These are phyloP conservation scores for Apolygus lucorum DNA, from an alignment of 1,140 invertebrate species.

Conservation along the genomic window DNA sequence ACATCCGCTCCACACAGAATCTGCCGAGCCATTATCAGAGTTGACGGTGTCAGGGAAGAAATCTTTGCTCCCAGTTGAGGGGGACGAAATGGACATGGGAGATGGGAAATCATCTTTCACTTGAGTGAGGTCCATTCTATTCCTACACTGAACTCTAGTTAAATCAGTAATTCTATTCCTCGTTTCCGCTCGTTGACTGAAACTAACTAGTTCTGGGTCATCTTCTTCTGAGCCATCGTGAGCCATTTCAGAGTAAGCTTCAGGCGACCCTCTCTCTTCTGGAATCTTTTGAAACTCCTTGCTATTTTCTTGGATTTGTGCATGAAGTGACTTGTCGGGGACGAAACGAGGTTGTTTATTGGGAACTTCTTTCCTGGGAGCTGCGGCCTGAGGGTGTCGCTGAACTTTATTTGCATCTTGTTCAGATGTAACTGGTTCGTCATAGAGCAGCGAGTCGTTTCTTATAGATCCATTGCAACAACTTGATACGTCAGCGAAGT, in stretches of 20 bases:
- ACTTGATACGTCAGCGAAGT: slow-evolving; percentile 78
- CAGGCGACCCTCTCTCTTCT: slow-evolving; percentile 30
- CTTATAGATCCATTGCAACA: slow-evolving; percentile 66
- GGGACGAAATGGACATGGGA: slow-evolving; percentile 29
- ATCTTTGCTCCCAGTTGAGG: slow-evolving; percentile 23
- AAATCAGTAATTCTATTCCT: slow-evolving; percentile 17
- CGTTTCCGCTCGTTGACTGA: slow-evolving; percentile 22
- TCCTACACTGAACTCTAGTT: slow-evolving; percentile 16
- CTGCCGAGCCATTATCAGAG: slow-evolving; percentile 27
- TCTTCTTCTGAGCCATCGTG: slow-evolving; percentile 31
- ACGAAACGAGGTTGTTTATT: slow-evolving; percentile 25
- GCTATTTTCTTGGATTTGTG: slow-evolving; percentile 17
- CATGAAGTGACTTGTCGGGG: slow-evolving; percentile 14
- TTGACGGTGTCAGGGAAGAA: slow-evolving; percentile 26
- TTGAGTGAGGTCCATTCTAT: slow-evolving; percentile 21
- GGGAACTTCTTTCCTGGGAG: slow-evolving; percentile 7
- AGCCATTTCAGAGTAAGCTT: slow-evolving; percentile 26
- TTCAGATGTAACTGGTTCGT: slow-evolving; percentile 32
- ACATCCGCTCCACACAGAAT: slow-evolving; percentile 29
- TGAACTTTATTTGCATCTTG: slow-evolving; percentile 11
- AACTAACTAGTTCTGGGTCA: slow-evolving; percentile 30
- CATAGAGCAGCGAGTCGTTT: slow-evolving; percentile 42
- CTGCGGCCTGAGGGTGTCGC: background rate
- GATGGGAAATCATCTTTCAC: slow-evolving; percentile 27
- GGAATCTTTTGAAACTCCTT: slow-evolving; percentile 26